Conservation (phyloP, 2,113 vertebrate species). For the Cryptoleucopteryx plumbea region DNA sequence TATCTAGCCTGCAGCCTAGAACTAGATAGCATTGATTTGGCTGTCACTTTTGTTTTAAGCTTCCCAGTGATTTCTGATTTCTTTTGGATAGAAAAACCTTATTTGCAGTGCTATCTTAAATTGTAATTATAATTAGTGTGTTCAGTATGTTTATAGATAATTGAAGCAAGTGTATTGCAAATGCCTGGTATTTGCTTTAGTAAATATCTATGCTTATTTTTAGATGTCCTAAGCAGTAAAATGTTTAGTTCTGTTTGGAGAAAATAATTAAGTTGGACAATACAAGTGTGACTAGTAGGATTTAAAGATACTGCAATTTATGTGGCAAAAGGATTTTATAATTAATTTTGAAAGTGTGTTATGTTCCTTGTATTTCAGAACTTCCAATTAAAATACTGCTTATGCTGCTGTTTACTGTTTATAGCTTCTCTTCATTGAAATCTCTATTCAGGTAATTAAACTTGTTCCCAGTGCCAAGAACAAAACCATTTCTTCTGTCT, state of each 20-base stretch:
- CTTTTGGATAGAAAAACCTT: neutral
- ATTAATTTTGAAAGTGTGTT: neutral
- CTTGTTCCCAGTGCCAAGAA: neutral
- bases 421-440: constrained; percentile 84
- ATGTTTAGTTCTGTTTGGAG: neutral
- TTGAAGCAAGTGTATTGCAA: neutral
- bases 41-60: neutral
- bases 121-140: neutral
- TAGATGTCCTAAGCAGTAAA: neutral
- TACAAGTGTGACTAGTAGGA: neutral
- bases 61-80: neutral
- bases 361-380: constrained; percentile 76
- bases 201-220: neutral
- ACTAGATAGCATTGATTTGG: neutral
- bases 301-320: neutral
- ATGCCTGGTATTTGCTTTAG: neutral
- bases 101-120: neutral
- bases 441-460: constrained; percentile 84
- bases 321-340: neutral
- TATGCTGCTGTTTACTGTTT: constrained; percentile 89
- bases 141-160: neutral
- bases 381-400: constrained; percentile 89
- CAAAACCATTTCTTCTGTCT: neutral
- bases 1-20: neutral
- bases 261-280: neutral